Conservation (phyloP, 2,797 vertebrate genomes). For the Sylvilagus floridanus region DNA sequence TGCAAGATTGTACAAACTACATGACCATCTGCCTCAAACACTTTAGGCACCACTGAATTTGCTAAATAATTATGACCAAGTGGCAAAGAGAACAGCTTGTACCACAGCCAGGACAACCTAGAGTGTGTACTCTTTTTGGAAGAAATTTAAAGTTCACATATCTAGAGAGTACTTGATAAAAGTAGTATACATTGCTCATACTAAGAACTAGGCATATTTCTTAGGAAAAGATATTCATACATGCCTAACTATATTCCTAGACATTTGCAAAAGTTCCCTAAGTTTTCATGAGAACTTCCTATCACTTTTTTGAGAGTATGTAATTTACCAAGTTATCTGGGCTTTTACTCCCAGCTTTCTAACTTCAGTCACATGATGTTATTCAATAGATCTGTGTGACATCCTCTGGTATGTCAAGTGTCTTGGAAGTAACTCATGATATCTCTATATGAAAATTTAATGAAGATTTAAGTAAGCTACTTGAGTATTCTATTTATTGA, state of each 20-base stretch:
- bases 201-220: background rate
- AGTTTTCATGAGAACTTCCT: background rate
- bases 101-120: background rate
- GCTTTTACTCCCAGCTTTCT: background rate
- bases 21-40: background rate
- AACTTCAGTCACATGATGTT: background rate
- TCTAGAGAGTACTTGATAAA: background rate
- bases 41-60: background rate
- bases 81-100: conserved; percentile 2
- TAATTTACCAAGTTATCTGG: background rate
- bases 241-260: background rate
- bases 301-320: background rate
- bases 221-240: background rate
- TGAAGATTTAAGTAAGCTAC: background rate
- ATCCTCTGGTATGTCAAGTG: background rate
- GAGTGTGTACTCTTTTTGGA: background rate
- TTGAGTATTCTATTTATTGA: background rate
- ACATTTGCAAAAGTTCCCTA: background rate
- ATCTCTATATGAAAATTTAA: background rate
- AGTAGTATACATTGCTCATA: background rate
- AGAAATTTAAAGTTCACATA: background rate
- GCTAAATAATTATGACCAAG: background rate
- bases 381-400: background rate
- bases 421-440: background rate
- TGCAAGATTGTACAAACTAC: background rate